Evolutionary conservation across 1,140 invertebrate species (phyloP).

Genomic region (Caerostris darwini): DNA sequence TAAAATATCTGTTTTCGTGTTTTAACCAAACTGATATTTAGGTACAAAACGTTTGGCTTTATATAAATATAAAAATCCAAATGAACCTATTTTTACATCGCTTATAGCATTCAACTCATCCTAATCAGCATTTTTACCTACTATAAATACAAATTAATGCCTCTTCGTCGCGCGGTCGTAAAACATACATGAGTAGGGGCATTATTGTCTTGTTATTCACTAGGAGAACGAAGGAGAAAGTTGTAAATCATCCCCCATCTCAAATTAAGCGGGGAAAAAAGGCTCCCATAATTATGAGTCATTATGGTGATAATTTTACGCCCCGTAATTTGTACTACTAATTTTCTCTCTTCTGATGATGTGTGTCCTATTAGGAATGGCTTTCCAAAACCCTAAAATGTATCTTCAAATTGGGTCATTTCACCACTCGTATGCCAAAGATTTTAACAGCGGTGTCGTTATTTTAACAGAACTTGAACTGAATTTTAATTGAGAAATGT

Average conservation of each 20-base stretch:
- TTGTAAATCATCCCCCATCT: not conserved
- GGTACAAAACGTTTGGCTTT: too few species aligned
- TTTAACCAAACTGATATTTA: too few species aligned
- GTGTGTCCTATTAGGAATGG: not conserved
- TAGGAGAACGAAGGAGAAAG: not conserved
- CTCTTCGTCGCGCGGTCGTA: not conserved
- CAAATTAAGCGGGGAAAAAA: slow-evolving; percentile 35
- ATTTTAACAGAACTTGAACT: too few species aligned
- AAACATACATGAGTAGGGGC: slow-evolving; percentile 27
- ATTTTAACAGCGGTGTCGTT: not conserved
- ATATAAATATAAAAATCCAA: too few species aligned
- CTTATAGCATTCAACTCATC: not conserved
- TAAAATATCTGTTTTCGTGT: too few species aligned
- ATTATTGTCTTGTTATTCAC: slow-evolving; percentile 17
- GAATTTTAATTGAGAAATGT: too few species aligned
- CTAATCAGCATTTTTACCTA: not conserved
- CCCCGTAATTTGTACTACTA: not conserved
- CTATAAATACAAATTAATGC: not conserved
- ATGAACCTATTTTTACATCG: not conserved
- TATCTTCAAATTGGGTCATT: not conserved
- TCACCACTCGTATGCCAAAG: not conserved
- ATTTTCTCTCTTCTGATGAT: not conserved
- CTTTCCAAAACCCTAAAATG: not conserved
- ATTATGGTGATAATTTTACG: slow-evolving; percentile 28
- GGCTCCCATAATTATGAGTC: slow-evolving; percentile 2